A percentile compares a stretch with the other conserved stretches of the same genome.
Evolutionary conservation across 2,113 vertebrate species (phyloP).

Genomic region (Globicephala melas): DNA sequence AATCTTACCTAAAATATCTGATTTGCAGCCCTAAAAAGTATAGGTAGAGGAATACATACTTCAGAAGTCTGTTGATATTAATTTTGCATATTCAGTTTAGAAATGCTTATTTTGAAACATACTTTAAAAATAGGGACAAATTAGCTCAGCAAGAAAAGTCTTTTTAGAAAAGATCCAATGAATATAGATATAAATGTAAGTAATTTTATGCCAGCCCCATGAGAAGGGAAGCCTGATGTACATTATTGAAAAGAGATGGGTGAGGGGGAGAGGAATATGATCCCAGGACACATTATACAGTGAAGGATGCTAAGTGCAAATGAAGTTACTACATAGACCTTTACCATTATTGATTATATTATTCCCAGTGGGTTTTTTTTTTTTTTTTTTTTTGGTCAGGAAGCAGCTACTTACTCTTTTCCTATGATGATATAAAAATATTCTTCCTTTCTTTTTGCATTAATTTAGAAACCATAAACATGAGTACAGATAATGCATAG

Average conservation of each 20-base stretch:
- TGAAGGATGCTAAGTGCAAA: background rate
- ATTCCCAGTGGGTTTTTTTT: background rate
- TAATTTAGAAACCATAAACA: background rate
- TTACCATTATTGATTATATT: background rate
- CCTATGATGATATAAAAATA: background rate
- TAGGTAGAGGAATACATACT: background rate
- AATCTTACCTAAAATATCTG: constrained; percentile 11
- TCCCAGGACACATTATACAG: background rate
- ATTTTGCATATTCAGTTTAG: background rate
- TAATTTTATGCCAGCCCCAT: background rate
- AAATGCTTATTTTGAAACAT: background rate
- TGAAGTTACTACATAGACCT: background rate
- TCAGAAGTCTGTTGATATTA: background rate
- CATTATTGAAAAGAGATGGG: background rate
- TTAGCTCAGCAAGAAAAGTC: background rate
- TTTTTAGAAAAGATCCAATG: background rate
- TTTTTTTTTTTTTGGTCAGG: background rate
- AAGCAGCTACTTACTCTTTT: background rate
- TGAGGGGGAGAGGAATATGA: background rate
- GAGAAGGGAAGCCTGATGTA: background rate
- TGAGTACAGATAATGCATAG: background rate
- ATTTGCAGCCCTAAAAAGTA: constrained; percentile 6
- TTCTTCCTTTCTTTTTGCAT: background rate
- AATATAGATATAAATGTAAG: background rate
- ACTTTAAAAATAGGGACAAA: background rate